Percentiles rank a stretch among this genome's conserved stretches.
Evolutionary conservation across 2,113 vertebrate genomes (phyloP).

Genomic region (Rhabdornis inornatus): DNA sequence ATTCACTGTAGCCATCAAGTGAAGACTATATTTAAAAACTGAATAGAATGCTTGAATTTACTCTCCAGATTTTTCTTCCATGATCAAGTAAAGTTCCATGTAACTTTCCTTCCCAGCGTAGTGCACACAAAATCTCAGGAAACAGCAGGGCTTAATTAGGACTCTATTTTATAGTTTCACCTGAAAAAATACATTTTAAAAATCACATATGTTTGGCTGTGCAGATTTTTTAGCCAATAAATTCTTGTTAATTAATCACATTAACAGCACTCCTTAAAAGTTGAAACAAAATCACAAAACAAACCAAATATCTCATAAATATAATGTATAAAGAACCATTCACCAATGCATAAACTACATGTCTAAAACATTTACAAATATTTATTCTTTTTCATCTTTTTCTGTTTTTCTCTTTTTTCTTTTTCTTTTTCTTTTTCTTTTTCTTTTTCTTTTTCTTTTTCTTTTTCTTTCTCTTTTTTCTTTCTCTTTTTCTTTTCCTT

Average conservation of each 20-base stretch:
- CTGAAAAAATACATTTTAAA: slow-evolving; percentile 83
- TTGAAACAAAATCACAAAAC: slow-evolving; percentile 78
- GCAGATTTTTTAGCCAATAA: slow-evolving; percentile 78
- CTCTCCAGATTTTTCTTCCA: slow-evolving; percentile 62
- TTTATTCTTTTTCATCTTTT: not conserved
- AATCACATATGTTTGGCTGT: slow-evolving; percentile 76
- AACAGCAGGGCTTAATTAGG: slow-evolving; percentile 82
- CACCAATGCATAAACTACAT: slow-evolving; percentile 38
- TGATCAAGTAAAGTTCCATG: slow-evolving; percentile 67
- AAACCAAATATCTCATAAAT: slow-evolving; percentile 77
- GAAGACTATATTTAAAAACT: slow-evolving; percentile 65
- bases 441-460: too few species aligned
- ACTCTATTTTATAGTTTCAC: slow-evolving; percentile 79
- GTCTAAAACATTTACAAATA: slow-evolving; percentile 54
- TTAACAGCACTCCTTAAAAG: slow-evolving; percentile 75
- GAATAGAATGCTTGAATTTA: slow-evolving; percentile 71
- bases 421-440: fast-evolving
- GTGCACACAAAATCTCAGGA: slow-evolving; percentile 74
- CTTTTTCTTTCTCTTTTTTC: fast-evolving
- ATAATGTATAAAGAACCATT: slow-evolving; percentile 73
- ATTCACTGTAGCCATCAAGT: slow-evolving; percentile 57
- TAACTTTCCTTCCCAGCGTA: slow-evolving; percentile 60
- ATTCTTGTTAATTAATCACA: slow-evolving; percentile 82
- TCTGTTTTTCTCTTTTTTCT: fast-evolving
- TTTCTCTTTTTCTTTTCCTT: fast-evolving